phyloP scores from a whole-genome alignment of 1,140 invertebrate species.

The Ladona fulva region DNA sequence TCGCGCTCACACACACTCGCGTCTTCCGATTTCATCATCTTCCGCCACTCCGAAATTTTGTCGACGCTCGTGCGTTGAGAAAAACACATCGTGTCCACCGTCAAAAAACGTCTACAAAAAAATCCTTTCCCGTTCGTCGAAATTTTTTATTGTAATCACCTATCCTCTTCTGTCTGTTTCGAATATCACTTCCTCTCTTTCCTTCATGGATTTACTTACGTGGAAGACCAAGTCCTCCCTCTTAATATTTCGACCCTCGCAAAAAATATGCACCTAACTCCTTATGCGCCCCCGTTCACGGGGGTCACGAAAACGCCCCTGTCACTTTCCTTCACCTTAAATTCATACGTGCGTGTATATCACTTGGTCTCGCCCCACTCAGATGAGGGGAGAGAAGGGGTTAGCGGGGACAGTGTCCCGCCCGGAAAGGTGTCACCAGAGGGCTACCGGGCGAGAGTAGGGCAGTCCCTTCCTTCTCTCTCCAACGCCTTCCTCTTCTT shows the following conservation, averaged over 20 bases:
- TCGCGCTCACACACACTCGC: too few relatives aligned
- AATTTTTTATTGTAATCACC: neutral
- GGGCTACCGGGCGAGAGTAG: neutral
- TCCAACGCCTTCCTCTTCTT: conserved; percentile 12
- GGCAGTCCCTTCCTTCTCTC: neutral
- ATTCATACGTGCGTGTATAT: neutral
- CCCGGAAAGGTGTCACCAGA: neutral
- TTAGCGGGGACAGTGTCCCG: neutral
- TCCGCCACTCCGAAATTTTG: too few relatives aligned
- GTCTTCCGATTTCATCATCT: too few relatives aligned
- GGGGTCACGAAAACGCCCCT: neutral
- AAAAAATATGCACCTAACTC: neutral
- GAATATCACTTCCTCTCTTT: neutral
- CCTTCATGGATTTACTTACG: neutral
- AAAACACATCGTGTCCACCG: too few relatives aligned
- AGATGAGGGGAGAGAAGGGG: neutral
- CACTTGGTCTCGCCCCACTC: neutral
- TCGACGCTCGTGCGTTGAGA: too few relatives aligned
- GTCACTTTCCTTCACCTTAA: neutral
- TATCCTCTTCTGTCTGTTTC: neutral
- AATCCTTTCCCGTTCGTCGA: neutral
- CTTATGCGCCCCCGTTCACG: neutral
- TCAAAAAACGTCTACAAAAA: neutral
- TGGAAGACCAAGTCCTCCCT: neutral
- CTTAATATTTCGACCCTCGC: neutral